phyloP scores from a whole-genome alignment of 2,888 invertebrate genomes.

The Epinotia brunnichana region DNA sequence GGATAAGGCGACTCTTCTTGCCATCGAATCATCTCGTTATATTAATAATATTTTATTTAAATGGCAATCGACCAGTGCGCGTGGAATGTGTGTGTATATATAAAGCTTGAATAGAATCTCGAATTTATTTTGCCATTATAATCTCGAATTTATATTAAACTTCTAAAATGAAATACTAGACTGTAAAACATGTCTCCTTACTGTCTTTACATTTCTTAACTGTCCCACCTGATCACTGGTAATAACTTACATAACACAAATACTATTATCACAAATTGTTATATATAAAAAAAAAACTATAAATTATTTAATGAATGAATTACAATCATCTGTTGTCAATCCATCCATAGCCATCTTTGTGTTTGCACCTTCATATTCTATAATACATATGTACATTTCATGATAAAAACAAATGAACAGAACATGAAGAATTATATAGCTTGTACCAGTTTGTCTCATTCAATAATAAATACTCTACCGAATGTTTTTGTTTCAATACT shows the following conservation, averaged over 20 bases:
- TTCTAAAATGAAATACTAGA: conserved; percentile 18
- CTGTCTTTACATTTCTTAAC: conserved; percentile 16
- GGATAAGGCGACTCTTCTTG: too few relatives aligned
- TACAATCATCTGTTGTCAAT: conserved; percentile 11
- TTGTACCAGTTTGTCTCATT: conserved; percentile 36
- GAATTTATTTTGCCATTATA: conserved; percentile 5
- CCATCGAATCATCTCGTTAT: too few relatives aligned
- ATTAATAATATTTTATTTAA: neutral
- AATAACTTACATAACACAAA: conserved; percentile 8
- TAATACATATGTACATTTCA: conserved; percentile 24
- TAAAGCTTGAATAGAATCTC: neutral
- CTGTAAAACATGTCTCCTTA: conserved; percentile 12
- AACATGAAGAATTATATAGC: conserved; percentile 23
- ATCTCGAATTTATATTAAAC: neutral
- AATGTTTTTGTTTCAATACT: conserved; percentile 31
- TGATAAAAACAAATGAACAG: conserved; percentile 20
- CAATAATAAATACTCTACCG: conserved; percentile 46
- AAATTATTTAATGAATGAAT: conserved; percentile 7
- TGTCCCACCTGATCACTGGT: conserved; percentile 2
- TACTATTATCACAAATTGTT: conserved; percentile 31
- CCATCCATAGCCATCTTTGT: conserved; percentile 7
- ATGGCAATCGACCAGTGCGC: neutral
- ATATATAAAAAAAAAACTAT: conserved; percentile 11
- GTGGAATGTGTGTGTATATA: neutral
- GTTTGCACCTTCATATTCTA: conserved; percentile 22